Percentiles rank a stretch among this genome's conserved stretches.
Conservation (phyloP, 1,140 invertebrate species). For the Tigriopus japonicus region DNA sequence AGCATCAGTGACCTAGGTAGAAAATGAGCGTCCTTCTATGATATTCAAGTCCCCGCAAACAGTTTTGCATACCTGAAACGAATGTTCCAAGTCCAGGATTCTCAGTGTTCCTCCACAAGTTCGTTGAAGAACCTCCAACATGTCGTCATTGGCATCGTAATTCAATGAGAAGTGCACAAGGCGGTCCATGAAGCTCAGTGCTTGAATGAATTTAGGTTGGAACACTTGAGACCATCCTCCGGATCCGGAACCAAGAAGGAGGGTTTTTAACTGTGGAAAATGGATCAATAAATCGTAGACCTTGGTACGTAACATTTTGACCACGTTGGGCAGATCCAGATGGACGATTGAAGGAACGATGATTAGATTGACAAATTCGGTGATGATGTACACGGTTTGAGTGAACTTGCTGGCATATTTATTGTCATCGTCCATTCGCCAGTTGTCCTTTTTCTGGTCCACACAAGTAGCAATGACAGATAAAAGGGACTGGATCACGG, state of each 20-base stretch:
- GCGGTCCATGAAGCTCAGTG: not conserved
- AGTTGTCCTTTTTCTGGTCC: no score
- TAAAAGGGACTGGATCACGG: no score
- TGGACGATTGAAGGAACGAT: not conserved
- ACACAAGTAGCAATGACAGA: no score
- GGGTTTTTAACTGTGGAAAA: not conserved
- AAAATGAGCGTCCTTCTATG: not conserved
- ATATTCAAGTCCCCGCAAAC: not conserved
- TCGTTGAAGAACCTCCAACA: not conserved
- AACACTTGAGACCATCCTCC: conserved; percentile 7
- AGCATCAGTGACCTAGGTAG: not conserved
- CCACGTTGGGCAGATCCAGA: not conserved
- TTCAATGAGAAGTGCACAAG: conserved; percentile 7
- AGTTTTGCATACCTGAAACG: not conserved
- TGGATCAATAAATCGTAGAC: not conserved
- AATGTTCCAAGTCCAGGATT: conserved; percentile 4
- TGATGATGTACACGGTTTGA: not conserved
- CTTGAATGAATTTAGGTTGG: not conserved
- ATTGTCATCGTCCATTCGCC: not conserved
- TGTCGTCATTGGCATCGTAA: conserved; percentile 2
- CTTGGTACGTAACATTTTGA: conserved; percentile 4
- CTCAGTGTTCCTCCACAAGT: conserved; percentile 1
- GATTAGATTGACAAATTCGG: not conserved
- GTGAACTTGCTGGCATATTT: not conserved
- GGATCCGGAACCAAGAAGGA: conserved; percentile 1